phyloP scores from a whole-genome alignment of 2,113 vertebrate species.

The cattle (Bos taurus) region DNA sequence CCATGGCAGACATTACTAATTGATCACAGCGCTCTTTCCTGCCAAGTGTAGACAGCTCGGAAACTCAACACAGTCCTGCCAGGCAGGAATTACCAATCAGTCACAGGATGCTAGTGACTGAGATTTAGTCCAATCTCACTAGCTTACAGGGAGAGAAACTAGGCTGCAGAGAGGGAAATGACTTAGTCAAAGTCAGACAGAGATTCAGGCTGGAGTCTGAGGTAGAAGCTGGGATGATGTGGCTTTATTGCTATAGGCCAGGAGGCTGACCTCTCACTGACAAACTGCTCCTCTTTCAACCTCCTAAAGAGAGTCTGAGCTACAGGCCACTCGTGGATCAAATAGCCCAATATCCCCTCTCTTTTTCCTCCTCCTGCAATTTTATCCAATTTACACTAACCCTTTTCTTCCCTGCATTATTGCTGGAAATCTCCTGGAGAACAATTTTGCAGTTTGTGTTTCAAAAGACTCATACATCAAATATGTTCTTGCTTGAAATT shows the following conservation, averaged over 20 bases:
- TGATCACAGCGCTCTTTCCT: not conserved
- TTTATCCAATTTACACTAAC: not conserved
- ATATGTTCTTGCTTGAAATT: not conserved
- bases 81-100: slow-evolving; percentile 22
- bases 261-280: not conserved
- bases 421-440: not conserved
- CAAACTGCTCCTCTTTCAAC: not conserved
- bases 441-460: not conserved
- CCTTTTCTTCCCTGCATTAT: not conserved
- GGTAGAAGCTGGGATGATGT: not conserved
- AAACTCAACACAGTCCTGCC: not conserved
- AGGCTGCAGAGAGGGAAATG: not conserved
- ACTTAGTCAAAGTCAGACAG: not conserved
- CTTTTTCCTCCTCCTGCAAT: not conserved
- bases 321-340: not conserved
- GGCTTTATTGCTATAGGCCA: not conserved
- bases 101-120: not conserved
- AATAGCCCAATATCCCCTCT: not conserved
- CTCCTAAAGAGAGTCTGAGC: not conserved
- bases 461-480: not conserved
- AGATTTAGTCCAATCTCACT: not conserved
- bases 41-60: not conserved
- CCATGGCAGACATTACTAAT: slow-evolving; percentile 44
- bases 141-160: not conserved
- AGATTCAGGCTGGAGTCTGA: not conserved